Conservation (phyloP, 2,888 invertebrate species). For the Monopis laevigella region DNA sequence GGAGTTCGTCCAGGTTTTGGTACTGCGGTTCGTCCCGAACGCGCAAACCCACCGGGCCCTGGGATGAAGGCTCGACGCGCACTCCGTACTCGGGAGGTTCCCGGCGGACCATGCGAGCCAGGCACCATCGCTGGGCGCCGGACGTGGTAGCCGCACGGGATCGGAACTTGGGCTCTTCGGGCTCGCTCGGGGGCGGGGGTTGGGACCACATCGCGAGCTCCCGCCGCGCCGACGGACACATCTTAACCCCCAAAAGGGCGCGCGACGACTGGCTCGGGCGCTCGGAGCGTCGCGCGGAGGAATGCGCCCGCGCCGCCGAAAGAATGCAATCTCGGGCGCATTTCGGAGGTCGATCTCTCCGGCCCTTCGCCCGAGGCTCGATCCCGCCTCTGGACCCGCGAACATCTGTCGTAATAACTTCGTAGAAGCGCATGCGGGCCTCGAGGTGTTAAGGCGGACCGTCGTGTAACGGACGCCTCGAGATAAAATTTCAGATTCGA, state of each 20-base stretch:
- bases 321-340: constrained; percentile 69
- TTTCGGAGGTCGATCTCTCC: constrained; percentile 68
- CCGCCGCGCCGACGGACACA: constrained; percentile 58
- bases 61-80: constrained; percentile 46
- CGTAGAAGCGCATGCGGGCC: constrained; percentile 34
- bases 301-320: constrained; percentile 67
- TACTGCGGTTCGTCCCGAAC: constrained; percentile 51
- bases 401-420: constrained; percentile 57
- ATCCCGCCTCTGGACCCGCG: constrained; percentile 52
- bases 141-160: constrained; percentile 37
- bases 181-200: constrained; percentile 48
- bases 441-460: constrained; percentile 39
- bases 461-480: constrained; percentile 44
- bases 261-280: constrained; percentile 62
- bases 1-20: constrained; percentile 55
- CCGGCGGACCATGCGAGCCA: constrained; percentile 53
- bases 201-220: constrained; percentile 65
- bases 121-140: constrained; percentile 28
- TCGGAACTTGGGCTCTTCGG: constrained; percentile 30
- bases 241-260: constrained; percentile 68
- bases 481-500: too few species aligned
- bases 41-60: constrained; percentile 43
- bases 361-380: constrained; percentile 38
- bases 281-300: constrained; percentile 61
- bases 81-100: constrained; percentile 48